Percentiles rank a stretch among this genome's conserved stretches.
phyloP scores from a whole-genome alignment of 2,113 vertebrate species.

The Erpornis zantholeuca region DNA sequence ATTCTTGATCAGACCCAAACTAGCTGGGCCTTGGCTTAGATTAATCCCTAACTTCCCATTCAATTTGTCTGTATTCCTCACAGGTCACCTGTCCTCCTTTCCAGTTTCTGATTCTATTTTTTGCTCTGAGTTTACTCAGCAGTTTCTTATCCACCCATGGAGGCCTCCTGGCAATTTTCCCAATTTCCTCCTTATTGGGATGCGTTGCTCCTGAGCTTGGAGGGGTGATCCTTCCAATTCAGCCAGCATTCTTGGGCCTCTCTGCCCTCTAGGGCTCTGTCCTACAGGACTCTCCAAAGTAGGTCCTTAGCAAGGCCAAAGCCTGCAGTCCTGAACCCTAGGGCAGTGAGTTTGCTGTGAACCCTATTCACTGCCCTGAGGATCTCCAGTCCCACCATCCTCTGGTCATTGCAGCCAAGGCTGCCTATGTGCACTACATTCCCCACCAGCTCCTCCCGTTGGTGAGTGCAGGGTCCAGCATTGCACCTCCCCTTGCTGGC shows the following conservation, averaged over 20 bases:
- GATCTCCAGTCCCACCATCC: neutral
- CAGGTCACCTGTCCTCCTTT: neutral
- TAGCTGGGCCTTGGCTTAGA: neutral
- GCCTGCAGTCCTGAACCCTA: neutral
- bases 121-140: neutral
- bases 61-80: neutral
- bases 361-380: neutral
- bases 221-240: neutral
- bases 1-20: neutral
- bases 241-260: neutral
- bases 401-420: rapidly evolving
- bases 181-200: neutral
- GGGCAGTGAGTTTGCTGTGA: neutral
- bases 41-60: neutral
- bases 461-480: neutral
- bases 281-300: neutral
- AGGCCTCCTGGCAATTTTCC: neutral
- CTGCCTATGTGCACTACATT: neutral
- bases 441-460: neutral
- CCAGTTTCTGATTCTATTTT: neutral
- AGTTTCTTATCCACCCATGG: neutral
- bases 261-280: neutral
- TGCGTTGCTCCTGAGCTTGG: neutral
- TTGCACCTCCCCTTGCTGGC: neutral
- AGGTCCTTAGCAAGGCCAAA: neutral